Conservation (phyloP, 2,797 vertebrate species). For the Sebastes elongatus region DNA sequence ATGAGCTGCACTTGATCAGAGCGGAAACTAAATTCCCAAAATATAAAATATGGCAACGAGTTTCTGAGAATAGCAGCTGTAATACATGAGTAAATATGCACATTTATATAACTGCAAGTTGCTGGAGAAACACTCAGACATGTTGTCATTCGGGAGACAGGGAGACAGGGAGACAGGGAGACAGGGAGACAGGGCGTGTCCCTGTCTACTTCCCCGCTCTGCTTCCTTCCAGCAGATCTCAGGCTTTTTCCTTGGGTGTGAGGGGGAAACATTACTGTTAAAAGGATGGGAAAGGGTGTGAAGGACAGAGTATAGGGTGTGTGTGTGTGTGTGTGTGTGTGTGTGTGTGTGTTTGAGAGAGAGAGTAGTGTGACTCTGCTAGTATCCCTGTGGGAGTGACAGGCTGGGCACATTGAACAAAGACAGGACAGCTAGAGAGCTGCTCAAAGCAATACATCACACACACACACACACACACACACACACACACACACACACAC, state of each 20-base stretch:
- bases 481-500: neutral
- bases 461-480: neutral
- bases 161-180: slow-evolving; percentile 1
- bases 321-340: too few relatives aligned
- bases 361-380: slow-evolving; percentile 1
- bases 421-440: slow-evolving; percentile 27
- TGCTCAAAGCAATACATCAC: slow-evolving; percentile 19
- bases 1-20: neutral
- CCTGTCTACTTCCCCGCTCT: slow-evolving; percentile 22
- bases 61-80: neutral
- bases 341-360: neutral
- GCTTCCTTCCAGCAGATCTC: slow-evolving; percentile 17
- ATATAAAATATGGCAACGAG: neutral
- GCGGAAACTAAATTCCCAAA: neutral
- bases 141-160: neutral
- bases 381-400: slow-evolving; percentile 38
- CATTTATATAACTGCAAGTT: neutral
- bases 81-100: neutral
- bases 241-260: slow-evolving; percentile 20
- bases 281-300: slow-evolving; percentile 51
- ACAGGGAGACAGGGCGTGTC: slow-evolving; percentile 1
- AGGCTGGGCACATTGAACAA: slow-evolving; percentile 13
- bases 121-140: neutral
- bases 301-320: slow-evolving; percentile 34
- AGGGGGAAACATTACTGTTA: slow-evolving; percentile 36